Percentiles rank a stretch among this genome's conserved stretches.
These are phyloP conservation scores for Camponotus vicinus DNA, from an alignment of 1,140 invertebrate genomes.

Conservation along the genomic window DNA sequence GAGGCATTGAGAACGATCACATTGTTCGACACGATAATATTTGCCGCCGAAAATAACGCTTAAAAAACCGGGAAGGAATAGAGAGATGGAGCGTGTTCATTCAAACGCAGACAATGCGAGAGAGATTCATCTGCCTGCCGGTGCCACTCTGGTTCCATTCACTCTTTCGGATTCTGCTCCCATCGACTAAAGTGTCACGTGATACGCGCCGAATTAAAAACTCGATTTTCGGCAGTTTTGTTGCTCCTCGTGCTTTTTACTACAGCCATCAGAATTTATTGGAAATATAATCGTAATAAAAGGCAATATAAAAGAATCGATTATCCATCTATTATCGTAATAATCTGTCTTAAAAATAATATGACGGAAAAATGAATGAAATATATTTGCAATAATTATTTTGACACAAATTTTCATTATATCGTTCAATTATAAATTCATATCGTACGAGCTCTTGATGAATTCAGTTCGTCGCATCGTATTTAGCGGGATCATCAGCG, in stretches of 20 bases:
- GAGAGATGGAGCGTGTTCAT: conserved; percentile 83
- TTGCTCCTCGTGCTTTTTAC: conserved; percentile 76
- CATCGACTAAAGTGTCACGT: conserved; percentile 81
- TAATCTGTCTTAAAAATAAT: not conserved
- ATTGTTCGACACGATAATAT: conserved; percentile 87
- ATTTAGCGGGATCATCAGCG: conserved; percentile 84
- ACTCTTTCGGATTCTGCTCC: conserved; percentile 68
- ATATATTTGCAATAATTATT: not conserved
- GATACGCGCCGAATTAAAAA: conserved; percentile 86
- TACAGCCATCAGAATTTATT: conserved; percentile 62
- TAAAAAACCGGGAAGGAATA: conserved; percentile 82
- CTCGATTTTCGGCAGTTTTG: conserved; percentile 79
- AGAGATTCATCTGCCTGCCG: conserved; percentile 84
- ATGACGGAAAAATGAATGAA: not conserved
- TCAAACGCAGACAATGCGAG: conserved; percentile 85
- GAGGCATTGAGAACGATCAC: conserved; percentile 82
- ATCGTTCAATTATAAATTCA: not conserved
- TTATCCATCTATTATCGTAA: not conserved
- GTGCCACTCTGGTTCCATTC: conserved; percentile 71
- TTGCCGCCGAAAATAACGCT: conserved; percentile 85
- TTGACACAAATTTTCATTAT: not conserved
- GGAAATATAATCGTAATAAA: not conserved
- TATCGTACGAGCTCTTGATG: conserved; percentile 26
- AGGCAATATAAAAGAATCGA: not conserved
- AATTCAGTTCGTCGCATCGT: conserved; percentile 74